Conservation (phyloP, 2,888 invertebrate species). For the Agonopterix subpropinquella region DNA sequence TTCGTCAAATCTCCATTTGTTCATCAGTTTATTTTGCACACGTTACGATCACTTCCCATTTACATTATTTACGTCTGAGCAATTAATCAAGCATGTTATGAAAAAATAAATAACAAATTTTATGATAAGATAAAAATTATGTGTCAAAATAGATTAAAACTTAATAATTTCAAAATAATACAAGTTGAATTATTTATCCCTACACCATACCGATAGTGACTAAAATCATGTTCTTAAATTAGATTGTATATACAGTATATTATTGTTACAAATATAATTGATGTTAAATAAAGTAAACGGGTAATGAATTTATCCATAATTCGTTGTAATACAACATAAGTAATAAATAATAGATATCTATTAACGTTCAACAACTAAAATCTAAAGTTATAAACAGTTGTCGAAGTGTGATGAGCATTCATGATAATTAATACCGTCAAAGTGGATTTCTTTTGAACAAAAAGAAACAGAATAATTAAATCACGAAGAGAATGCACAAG, state of each 20-base stretch:
- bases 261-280: constrained; percentile 12
- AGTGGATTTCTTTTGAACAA: too few relatives aligned
- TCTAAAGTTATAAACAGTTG: constrained; percentile 29
- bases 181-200: constrained; percentile 14
- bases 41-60: constrained; percentile 30
- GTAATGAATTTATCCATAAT: constrained; percentile 35
- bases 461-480: too few relatives aligned
- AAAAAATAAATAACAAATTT: not conserved
- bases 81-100: constrained; percentile 5
- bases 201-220: constrained; percentile 34
- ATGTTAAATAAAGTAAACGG: constrained; percentile 36
- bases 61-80: constrained; percentile 23
- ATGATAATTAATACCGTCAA: not conserved
- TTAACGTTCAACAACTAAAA: constrained; percentile 66
- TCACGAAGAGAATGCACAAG: constrained; percentile 15
- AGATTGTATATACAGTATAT: constrained; percentile 40
- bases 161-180: constrained; percentile 15
- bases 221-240: constrained; percentile 23
- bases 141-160: constrained; percentile 3
- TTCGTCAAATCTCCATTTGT: constrained; percentile 10
- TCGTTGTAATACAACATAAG: constrained; percentile 62
- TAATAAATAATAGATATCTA: constrained; percentile 65
- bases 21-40: constrained; percentile 15
- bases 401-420: constrained; percentile 29
- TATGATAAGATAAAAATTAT: not conserved